These are phyloP conservation scores for Apomyelois bistriatella DNA, from an alignment of 2,888 invertebrate species.

Conservation along the genomic window DNA sequence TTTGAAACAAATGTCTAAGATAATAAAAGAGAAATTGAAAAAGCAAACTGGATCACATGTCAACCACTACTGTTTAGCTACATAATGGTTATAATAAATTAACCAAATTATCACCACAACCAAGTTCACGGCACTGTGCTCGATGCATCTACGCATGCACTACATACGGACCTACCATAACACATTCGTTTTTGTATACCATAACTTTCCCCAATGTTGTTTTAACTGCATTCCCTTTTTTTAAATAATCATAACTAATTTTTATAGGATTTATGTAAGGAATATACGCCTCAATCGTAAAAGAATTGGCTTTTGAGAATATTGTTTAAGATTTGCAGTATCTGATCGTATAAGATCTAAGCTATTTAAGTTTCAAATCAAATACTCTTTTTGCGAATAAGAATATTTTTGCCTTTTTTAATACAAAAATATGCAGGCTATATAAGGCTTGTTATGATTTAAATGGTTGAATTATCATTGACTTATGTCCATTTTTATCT, in stretches of 20 bases:
- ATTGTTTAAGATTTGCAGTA: too few relatives aligned
- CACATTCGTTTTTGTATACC: not conserved
- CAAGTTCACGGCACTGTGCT: conserved; percentile 72
- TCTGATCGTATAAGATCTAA: too few relatives aligned
- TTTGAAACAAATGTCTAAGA: conserved; percentile 36
- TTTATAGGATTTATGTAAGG: not conserved
- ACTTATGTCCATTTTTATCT: too few relatives aligned
- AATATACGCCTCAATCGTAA: not conserved
- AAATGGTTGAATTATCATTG: too few relatives aligned
- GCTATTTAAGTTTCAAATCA: too few relatives aligned
- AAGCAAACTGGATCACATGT: conserved; percentile 74
- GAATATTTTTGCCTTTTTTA: too few relatives aligned
- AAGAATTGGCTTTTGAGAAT: not conserved
- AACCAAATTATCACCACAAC: conserved; percentile 67
- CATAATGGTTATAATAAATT: conserved; percentile 33
- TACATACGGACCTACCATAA: conserved; percentile 35
- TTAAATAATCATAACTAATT: not conserved
- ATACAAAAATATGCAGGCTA: too few relatives aligned
- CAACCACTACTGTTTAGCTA: conserved; percentile 53
- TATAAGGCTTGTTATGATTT: too few relatives aligned
- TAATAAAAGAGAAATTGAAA: conserved; percentile 68
- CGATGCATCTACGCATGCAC: conserved; percentile 68
- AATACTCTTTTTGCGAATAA: too few relatives aligned
- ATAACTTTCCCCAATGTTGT: not conserved
- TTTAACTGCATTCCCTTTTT: conserved; percentile 1